phyloP scores from a whole-genome alignment of 2,797 vertebrate species.

The Somateria mollissima region DNA sequence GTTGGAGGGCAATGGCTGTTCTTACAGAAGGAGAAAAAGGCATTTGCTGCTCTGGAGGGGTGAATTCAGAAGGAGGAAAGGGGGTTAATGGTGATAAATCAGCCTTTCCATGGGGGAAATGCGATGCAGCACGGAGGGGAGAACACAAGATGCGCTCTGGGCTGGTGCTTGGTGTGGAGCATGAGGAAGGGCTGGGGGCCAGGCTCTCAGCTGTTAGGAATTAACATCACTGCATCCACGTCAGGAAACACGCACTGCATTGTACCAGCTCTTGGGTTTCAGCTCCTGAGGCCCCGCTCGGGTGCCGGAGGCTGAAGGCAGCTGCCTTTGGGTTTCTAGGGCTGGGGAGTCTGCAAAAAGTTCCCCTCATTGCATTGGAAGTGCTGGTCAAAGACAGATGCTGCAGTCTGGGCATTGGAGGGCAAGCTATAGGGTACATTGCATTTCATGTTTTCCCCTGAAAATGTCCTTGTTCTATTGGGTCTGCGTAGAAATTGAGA shows the following conservation, averaged over 20 bases:
- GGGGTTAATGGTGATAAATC: not conserved
- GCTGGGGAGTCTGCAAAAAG: not conserved
- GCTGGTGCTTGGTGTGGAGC: not conserved
- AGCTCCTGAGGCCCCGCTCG: not conserved
- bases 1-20: not conserved
- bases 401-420: not conserved
- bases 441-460: not conserved
- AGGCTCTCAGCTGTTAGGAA: not conserved
- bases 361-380: not conserved
- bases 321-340: not conserved
- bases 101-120: not conserved
- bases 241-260: not conserved
- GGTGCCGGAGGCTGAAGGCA: not conserved
- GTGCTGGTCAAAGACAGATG: not conserved
- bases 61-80: not conserved
- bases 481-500: not conserved
- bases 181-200: not conserved
- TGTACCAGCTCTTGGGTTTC: not conserved
- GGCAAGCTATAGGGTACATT: not conserved
- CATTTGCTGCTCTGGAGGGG: not conserved
- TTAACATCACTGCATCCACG: not conserved
- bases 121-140: rapidly evolving
- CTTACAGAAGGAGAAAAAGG: not conserved
- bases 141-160: not conserved
- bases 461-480: not conserved